These are phyloP conservation scores for Zoroaster sp. DNA, from an alignment of 53 echinoderm and acorn worm genomes.

Conservation along the genomic window DNA sequence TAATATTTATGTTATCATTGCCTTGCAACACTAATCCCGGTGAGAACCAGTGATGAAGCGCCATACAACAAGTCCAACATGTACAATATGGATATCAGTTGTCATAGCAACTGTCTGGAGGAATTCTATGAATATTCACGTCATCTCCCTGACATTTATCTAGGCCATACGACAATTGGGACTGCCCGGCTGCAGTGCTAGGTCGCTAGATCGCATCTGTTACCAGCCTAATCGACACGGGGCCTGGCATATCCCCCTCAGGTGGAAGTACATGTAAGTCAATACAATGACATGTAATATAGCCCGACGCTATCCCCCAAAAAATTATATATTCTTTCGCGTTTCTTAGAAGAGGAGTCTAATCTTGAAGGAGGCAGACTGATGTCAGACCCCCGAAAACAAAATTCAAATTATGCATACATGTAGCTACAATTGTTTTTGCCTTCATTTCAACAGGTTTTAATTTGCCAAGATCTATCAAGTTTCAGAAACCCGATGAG, in stretches of 20 bases:
- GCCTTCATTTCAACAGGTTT: too few species aligned
- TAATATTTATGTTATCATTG: too few species aligned
- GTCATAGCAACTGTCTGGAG: conserved; percentile 21
- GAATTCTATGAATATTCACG: conserved; percentile 7
- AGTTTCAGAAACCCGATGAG: too few species aligned
- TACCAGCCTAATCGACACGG: background rate
- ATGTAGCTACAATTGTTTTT: too few species aligned
- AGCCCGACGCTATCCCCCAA: background rate
- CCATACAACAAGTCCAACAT: background rate
- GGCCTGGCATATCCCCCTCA: background rate
- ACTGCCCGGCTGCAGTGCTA: background rate
- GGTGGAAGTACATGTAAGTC: background rate
- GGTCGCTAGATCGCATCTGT: background rate
- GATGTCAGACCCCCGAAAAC: too few species aligned
- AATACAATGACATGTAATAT: background rate
- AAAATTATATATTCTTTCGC: too few species aligned
- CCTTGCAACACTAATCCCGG: background rate
- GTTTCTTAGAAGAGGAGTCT: too few species aligned
- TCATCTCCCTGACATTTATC: conserved; percentile 1
- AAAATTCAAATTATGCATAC: too few species aligned
- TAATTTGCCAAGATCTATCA: too few species aligned
- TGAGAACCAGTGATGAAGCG: too few species aligned
- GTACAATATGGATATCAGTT: background rate
- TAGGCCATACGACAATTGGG: background rate
- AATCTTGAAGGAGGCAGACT: too few species aligned